A percentile compares a stretch with the other conserved stretches of the same genome.
These are phyloP conservation scores for Leptoclinus maculatus DNA, from an alignment of 2,797 vertebrate genomes.

Conservation along the genomic window DNA sequence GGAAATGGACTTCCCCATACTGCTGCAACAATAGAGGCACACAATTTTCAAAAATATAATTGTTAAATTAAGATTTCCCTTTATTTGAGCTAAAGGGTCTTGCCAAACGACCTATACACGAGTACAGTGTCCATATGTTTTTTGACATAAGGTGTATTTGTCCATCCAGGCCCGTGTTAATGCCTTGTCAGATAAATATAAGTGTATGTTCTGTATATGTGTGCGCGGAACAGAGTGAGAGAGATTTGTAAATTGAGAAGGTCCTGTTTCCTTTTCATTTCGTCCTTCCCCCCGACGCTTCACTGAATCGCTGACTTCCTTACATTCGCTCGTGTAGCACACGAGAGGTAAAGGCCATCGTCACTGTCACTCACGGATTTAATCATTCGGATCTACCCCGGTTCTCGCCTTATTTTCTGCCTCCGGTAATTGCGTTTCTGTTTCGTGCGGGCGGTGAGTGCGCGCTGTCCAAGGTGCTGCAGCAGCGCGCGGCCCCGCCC, in stretches of 20 bases:
- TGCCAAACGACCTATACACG: background rate
- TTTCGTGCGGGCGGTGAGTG: conserved; percentile 55
- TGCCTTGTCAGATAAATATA: background rate
- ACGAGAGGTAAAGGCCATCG: conserved; percentile 48
- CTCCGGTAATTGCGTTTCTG: conserved; percentile 69
- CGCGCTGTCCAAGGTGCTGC: conserved; percentile 83
- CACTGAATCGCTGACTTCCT: conserved; percentile 35
- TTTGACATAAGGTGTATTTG: background rate
- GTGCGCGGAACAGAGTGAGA: background rate
- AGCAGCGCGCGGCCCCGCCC: conserved; percentile 81
- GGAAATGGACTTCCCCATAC: background rate
- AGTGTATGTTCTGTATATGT: conserved; percentile 5
- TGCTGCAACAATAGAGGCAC: background rate
- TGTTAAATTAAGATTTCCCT: background rate
- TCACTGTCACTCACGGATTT: conserved; percentile 55
- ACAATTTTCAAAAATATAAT: background rate
- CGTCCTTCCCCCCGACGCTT: conserved; percentile 1
- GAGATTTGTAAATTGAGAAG: conserved; percentile 36
- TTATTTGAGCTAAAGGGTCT: background rate
- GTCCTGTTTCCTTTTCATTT: conserved; percentile 8
- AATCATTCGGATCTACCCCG: conserved; percentile 57
- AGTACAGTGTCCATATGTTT: background rate
- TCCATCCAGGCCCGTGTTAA: background rate
- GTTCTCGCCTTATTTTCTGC: conserved; percentile 58
- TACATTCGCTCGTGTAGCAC: conserved; percentile 23